Evolutionary conservation across 1,140 invertebrate genomes (phyloP), one percentile per base, ranked within the genome.

Genomic region (Drosophila teissieri): DNA sequence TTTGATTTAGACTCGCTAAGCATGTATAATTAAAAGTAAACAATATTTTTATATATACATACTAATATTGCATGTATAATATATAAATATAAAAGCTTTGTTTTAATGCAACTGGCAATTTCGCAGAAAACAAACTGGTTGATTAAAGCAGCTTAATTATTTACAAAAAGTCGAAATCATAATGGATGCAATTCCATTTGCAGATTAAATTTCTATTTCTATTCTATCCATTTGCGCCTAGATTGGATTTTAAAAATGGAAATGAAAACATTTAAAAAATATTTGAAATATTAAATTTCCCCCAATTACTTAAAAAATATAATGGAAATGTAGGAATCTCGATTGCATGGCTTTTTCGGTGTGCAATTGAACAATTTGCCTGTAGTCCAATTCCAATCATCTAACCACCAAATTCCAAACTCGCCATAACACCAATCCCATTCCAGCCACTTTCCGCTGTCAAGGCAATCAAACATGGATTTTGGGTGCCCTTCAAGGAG

Each of bases 401-500:
- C 74, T 62, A 84, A 80, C 76, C 46, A 56, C 48, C 67, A 48
- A 73, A 72, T 73, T 61, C 42, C 69, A 73, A 73, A 61, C 67
- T 73, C n/a, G 14, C 40, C 61, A 36, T 53, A 19, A n/a, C 27
- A 14, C 42, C 19, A 67, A 56, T 55, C 22, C 36, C 15, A 24
- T 7, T 10, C 10, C 17, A 19, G 27, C 27, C 7, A 40, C 40
- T 11, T 14, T 7, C 27, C 17, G 10, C 22, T 40, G 17, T 17
- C 15, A 8, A 11, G 49, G 78, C 82, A 85, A 80, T 79, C 82
- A 82, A 81, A 67, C 69, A 73, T 75, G 82, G 63, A 58, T 55
- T 58, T 62, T 44, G 53, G 52, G 12, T 51, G 40, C 19, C 53
- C 57, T 77, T 31, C 14, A 6, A 39, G 54, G 19, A 36, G 40